phyloP scores from a whole-genome alignment of 2,113 vertebrate species.

The Glaucomys volans region DNA sequence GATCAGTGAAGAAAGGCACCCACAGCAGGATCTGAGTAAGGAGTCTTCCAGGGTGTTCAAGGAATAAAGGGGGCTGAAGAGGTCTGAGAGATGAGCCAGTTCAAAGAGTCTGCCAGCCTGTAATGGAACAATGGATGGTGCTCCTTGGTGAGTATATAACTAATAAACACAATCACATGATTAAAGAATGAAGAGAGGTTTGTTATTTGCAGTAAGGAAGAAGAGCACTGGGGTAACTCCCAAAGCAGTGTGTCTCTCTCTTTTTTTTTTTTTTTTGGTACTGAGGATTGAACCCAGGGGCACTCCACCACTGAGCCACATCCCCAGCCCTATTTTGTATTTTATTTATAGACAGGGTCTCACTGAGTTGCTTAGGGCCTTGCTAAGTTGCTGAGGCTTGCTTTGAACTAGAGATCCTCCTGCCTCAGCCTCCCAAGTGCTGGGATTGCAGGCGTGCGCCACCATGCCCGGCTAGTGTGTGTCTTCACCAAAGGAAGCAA shows the following conservation, averaged over 20 bases:
- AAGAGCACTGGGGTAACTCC: neutral
- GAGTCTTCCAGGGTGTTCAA: neutral
- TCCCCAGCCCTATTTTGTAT: too few relatives aligned
- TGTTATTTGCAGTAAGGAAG: neutral
- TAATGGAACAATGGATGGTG: neutral
- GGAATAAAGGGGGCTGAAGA: neutral
- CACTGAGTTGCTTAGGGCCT: too few relatives aligned
- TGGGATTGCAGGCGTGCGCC: too few relatives aligned
- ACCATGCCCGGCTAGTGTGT: too few relatives aligned
- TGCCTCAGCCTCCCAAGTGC: too few relatives aligned
- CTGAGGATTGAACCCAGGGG: too few relatives aligned
- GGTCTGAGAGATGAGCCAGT: neutral
- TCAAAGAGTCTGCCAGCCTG: neutral
- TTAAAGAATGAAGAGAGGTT: neutral
- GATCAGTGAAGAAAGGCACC: neutral
- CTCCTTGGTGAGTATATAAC: neutral
- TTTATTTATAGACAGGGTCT: too few relatives aligned
- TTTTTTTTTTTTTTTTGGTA: too few relatives aligned
- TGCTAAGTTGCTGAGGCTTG: too few relatives aligned
- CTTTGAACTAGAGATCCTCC: too few relatives aligned
- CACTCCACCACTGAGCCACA: too few relatives aligned
- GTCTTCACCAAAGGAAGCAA: too few relatives aligned
- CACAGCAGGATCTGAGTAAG: neutral
- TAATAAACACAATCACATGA: neutral
- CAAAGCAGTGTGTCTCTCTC: neutral